Evolutionary conservation across 1,140 invertebrate genomes (phyloP).

Genomic region (Zaprionus ghesquierei): DNA sequence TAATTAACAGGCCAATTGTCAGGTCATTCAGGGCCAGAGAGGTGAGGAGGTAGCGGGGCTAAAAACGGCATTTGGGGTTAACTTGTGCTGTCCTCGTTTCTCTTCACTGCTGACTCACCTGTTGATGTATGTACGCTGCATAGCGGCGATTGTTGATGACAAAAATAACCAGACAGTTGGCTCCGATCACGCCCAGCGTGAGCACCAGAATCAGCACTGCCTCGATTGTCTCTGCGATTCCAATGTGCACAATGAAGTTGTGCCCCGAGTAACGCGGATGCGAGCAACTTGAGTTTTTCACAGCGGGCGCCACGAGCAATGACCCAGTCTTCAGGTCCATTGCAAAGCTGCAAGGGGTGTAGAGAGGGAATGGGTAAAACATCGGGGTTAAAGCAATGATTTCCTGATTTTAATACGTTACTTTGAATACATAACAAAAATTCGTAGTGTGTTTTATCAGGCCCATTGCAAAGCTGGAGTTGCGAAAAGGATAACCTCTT

Average conservation of each 20-base stretch:
- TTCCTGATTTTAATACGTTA: too few relatives aligned
- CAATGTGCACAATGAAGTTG: conserved; percentile 85
- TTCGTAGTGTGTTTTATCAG: too few relatives aligned
- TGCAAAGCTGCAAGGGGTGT: conserved; percentile 47
- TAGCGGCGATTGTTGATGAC: conserved; percentile 92
- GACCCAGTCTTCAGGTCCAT: conserved; percentile 83
- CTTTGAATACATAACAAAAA: too few relatives aligned
- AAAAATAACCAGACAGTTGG: conserved; percentile 91
- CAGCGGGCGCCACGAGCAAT: conserved; percentile 88
- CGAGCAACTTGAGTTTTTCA: conserved; percentile 91
- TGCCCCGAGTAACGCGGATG: conserved; percentile 86
- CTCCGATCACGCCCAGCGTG: conserved; percentile 89
- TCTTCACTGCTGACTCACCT: conserved; percentile 85
- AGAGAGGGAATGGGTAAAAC: background rate
- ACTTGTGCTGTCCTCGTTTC: background rate
- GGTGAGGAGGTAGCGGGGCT: conserved; percentile 92
- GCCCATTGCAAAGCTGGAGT: too few relatives aligned
- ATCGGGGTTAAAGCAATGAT: too few relatives aligned
- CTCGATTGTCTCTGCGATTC: conserved; percentile 88
- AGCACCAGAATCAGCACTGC: conserved; percentile 89
- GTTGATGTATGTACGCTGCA: conserved; percentile 92
- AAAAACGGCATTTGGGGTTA: conserved; percentile 70
- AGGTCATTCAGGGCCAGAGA: conserved; percentile 92
- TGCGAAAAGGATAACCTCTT: too few relatives aligned
- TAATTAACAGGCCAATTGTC: conserved; percentile 91